Evolutionary conservation across 1,140 invertebrate genomes (phyloP), one percentile per base, ranked within the genome.

Genomic region (Neotoxoptera formosana): DNA sequence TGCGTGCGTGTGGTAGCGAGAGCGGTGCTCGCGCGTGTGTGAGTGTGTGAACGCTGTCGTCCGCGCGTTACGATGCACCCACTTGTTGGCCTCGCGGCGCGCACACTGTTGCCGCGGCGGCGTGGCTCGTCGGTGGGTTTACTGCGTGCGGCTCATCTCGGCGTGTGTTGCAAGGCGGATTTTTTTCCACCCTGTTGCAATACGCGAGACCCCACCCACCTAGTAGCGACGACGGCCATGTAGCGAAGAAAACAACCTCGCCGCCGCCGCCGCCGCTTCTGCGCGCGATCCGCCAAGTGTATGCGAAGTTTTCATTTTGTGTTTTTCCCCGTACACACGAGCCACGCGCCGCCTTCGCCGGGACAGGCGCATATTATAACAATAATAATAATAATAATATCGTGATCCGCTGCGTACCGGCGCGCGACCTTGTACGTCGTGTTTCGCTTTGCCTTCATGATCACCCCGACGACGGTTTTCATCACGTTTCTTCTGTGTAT

Each of bases 121-220:
- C 47, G 45, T 25, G 90, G 90, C 90, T n/a, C n/a, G 36, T 67
- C 91, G 47, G 41, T 47, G 60, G 88, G 56, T 91, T 91, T 76
- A 76, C 60, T n/a, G 67, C n/a, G 23, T 41, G n/a, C 87, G n/a
- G 86, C 47, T 36, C 83, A 84, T 84, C 83, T 84, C 23, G 9
- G 83, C 41, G 21, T 25, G 20, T 48, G 30, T 87, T 48, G 51
- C 88, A 20, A 90, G 88, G 60, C 91, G 90, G 90, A 56, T 91
- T 92, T 91, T 91, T 91, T 91, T 91, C 90, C 91, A 92, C 91
- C 91, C 91, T 92, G 91, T 92, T 92, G 91, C 91, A 84, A 92
- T 92, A 92, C 21, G 21, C 9, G 20, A 76, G 91, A 92, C 91
- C 76, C 91, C 91, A 92, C 91, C 91, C 76, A 92, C 67, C 45